These are phyloP conservation scores for Lophotis ruficrista DNA, from an alignment of 2,113 vertebrate species.

Conservation along the genomic window DNA sequence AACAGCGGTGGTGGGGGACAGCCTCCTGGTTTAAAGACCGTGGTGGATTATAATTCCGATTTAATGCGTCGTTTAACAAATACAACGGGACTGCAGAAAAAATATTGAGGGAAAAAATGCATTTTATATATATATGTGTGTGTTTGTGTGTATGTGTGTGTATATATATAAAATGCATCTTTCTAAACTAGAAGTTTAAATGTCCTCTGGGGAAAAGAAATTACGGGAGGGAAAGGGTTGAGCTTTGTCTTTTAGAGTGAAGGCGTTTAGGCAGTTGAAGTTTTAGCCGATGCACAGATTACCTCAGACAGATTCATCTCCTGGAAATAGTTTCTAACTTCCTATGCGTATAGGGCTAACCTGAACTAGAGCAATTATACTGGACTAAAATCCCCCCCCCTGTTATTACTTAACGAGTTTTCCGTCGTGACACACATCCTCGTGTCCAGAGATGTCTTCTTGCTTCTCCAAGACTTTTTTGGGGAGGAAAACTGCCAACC, in stretches of 20 bases:
- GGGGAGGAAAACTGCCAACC: neutral
- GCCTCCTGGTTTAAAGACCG: neutral
- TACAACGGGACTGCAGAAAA: neutral
- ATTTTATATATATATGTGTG: neutral
- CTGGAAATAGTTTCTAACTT: neutral
- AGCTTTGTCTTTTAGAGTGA: neutral
- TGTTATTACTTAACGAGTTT: accelerated
- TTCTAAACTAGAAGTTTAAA: neutral
- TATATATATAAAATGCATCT: neutral
- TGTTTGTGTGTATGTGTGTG: neutral
- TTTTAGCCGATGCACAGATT: neutral
- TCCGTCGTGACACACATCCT: neutral
- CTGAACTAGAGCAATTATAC: neutral
- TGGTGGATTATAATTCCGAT: neutral
- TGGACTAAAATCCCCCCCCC: neutral
- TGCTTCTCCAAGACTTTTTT: neutral
- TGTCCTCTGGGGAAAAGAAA: neutral
- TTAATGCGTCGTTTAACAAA: neutral
- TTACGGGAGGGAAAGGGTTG: neutral
- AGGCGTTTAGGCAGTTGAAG: neutral
- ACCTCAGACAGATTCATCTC: conserved; percentile 53
- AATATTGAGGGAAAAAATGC: neutral
- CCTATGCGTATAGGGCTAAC: neutral
- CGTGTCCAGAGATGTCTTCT: neutral
- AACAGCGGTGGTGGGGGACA: neutral